phyloP scores from a whole-genome alignment of 2,797 vertebrate genomes.

The Poeciliopsis paucimaculata region DNA sequence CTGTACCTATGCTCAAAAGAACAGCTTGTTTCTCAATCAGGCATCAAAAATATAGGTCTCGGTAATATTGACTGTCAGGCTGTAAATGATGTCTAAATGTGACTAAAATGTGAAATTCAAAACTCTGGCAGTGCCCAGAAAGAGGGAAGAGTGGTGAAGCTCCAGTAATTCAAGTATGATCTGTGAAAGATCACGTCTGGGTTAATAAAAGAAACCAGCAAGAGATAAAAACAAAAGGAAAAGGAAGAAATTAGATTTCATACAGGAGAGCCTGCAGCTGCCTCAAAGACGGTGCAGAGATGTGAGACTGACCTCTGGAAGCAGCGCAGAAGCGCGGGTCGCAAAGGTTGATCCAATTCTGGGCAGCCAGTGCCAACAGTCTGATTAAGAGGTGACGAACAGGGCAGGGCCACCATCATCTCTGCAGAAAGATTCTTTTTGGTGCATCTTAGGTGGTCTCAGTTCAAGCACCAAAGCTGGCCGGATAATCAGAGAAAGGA shows the following conservation, averaged over 20 bases:
- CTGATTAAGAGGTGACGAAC: conserved; percentile 74
- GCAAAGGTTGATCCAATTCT: conserved; percentile 70
- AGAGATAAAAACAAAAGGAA: conserved; percentile 69
- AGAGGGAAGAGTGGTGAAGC: conserved; percentile 22
- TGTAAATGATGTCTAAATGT: conserved; percentile 16
- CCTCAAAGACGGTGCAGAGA: conserved; percentile 51
- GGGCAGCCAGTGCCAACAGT: conserved; percentile 62
- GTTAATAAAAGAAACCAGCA: conserved; percentile 63
- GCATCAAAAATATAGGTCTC: conserved; percentile 51
- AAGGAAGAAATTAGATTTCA: conserved; percentile 63
- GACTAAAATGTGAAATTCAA: conserved; percentile 24
- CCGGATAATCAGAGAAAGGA: conserved; percentile 29
- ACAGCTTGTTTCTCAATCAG: conserved; percentile 53
- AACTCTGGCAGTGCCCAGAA: conserved; percentile 33
- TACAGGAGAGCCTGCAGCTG: conserved; percentile 50
- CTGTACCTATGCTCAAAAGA: conserved; percentile 55
- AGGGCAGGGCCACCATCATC: conserved; percentile 59
- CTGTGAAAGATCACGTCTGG: conserved; percentile 53
- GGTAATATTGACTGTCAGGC: conserved; percentile 22
- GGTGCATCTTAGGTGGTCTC: conserved; percentile 13
- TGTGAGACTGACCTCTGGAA: conserved; percentile 66
- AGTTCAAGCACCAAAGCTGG: conserved; percentile 24
- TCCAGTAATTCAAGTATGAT: conserved; percentile 37
- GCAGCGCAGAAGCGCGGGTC: conserved; percentile 67
- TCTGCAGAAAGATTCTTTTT: conserved; percentile 41